A percentile compares a stretch with the other conserved stretches of the same genome.
phyloP scores from a whole-genome alignment of 2,113 vertebrate species.

The Cavia aperea region DNA sequence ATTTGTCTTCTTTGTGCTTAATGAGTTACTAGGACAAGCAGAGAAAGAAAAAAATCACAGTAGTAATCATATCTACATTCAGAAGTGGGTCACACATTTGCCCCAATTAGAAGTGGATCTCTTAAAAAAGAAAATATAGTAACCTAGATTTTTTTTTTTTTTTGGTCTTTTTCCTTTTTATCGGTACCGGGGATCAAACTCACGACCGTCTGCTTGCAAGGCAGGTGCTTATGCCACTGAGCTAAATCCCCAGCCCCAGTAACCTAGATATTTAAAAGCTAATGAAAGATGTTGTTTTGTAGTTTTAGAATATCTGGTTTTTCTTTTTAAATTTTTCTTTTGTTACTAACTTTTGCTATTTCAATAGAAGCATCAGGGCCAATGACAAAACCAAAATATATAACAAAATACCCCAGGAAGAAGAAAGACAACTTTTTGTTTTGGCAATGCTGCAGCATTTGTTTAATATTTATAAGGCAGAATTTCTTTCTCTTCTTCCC shows the following conservation, averaged over 20 bases:
- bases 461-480: neutral
- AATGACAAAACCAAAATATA: neutral
- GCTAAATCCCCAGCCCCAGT: neutral
- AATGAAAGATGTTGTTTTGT: constrained; percentile 28
- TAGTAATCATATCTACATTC: constrained; percentile 18
- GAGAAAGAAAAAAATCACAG: neutral
- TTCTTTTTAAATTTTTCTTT: neutral
- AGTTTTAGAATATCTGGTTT: neutral
- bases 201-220: no score
- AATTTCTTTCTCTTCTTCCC: neutral
- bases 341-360: constrained; percentile 21
- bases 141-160: constrained; percentile 29
- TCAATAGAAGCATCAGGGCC: neutral
- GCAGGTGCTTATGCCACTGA: no score
- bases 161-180: no score
- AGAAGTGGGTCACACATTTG: constrained; percentile 46
- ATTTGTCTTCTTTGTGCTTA: constrained; percentile 16
- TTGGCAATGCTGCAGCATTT: neutral
- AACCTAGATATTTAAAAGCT: constrained; percentile 42
- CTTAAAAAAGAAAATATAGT: constrained; percentile 42
- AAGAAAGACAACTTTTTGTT: neutral
- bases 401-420: neutral
- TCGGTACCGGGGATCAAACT: no score
- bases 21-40: neutral
- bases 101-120: constrained; percentile 56